Conservation (phyloP, 2,888 invertebrate genomes). For the Campaea margaritaria region DNA sequence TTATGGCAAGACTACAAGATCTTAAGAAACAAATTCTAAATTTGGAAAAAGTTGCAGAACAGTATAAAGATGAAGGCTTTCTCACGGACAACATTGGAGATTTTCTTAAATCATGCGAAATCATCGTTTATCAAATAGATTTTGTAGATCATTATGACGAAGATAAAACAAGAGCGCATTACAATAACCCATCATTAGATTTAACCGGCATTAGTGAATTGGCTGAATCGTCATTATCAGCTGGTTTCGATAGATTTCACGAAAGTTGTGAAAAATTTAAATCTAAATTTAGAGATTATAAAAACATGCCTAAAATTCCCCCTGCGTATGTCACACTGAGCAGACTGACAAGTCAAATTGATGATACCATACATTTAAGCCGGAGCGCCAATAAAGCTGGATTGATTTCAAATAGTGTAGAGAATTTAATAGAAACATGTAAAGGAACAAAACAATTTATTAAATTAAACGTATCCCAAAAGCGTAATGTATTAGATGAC, state of each 20-base stretch:
- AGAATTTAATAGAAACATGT: conserved; percentile 54
- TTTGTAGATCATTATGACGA: background rate
- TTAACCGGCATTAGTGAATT: too few relatives aligned
- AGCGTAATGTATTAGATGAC: conserved; percentile 34
- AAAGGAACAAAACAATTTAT: conserved; percentile 45
- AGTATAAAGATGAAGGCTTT: conserved; percentile 45
- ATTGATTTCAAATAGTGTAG: conserved; percentile 47
- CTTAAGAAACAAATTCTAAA: conserved; percentile 49
- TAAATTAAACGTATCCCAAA: conserved; percentile 32
- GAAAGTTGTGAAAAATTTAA: too few relatives aligned
- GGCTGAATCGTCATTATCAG: too few relatives aligned
- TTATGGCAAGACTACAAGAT: conserved; percentile 28
- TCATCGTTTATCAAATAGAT: conserved; percentile 49
- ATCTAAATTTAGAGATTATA: conserved; percentile 27
- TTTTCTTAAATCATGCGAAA: conserved; percentile 12
- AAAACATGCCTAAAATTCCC: conserved; percentile 24
- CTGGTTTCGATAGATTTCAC: too few relatives aligned
- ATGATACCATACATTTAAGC: conserved; percentile 48
- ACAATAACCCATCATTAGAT: too few relatives aligned
- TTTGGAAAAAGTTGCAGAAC: conserved; percentile 47
- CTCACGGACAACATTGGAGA: background rate
- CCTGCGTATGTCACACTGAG: conserved; percentile 17
- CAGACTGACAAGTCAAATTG: conserved; percentile 46
- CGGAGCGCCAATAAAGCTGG: conserved; percentile 49
- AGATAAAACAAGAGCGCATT: background rate